These are phyloP conservation scores for Quadriops clusia DNA, from an alignment of 2,888 invertebrate species.

Conservation along the genomic window DNA sequence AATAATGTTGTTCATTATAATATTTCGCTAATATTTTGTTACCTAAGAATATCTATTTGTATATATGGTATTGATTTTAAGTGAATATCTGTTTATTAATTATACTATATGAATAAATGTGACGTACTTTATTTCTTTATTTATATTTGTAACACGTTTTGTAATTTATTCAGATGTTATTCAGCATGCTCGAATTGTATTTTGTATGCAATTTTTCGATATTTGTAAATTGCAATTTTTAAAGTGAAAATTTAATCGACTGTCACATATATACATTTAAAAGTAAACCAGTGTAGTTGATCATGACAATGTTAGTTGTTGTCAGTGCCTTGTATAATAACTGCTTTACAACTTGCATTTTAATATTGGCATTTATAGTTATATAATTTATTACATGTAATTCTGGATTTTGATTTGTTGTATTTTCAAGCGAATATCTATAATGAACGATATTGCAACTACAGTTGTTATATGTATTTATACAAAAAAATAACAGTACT, in stretches of 20 bases:
- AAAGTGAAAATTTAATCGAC: constrained; percentile 5
- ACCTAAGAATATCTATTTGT: constrained; percentile 10
- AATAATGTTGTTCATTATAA: constrained; percentile 32
- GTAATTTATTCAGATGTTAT: constrained; percentile 12
- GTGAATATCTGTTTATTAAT: constrained; percentile 6
- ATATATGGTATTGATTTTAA: constrained; percentile 7
- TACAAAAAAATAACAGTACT: constrained; percentile 23
- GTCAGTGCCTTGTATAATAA: constrained; percentile 15
- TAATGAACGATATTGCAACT: constrained; percentile 20
- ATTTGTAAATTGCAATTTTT: constrained; percentile 6
- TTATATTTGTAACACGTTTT: constrained; percentile 9
- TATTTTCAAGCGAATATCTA: constrained; percentile 17
- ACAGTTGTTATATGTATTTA: constrained; percentile 24
- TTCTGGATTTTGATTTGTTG: no score
- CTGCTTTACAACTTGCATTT: constrained; percentile 17
- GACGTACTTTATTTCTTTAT: constrained; percentile 9
- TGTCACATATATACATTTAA: constrained; percentile 8
- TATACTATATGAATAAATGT: constrained; percentile 2
- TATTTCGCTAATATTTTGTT: constrained; percentile 24
- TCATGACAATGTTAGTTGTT: constrained; percentile 8
- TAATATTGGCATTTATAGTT: constrained; percentile 20
- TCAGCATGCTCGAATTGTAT: constrained; percentile 4
- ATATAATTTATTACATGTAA: constrained; percentile 18
- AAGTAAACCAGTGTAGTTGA: constrained; percentile 12
- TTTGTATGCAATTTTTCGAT: constrained; percentile 11